Base-by-base conservation (phyloP, 2,113 vertebrate species). In the Phaetusa simplex region DNA sequence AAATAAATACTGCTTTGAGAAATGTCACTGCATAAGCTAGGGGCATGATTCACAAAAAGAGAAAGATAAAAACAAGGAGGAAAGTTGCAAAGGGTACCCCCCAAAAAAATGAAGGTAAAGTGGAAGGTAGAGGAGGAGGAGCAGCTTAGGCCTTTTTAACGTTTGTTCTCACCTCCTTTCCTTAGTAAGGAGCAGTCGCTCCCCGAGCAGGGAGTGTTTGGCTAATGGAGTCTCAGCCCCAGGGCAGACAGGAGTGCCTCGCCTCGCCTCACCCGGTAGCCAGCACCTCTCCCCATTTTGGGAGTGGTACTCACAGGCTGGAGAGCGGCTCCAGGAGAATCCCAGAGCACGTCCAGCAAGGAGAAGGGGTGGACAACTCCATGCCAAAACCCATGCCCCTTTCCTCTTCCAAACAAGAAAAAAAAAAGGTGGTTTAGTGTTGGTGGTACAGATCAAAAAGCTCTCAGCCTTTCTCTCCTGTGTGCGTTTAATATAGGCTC, bases 161-260 rank as follows among this genome's bases (percentile, higher is more conserved):
- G 45, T 62, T 88, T 81, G 29, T 77, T 74, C 93, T 86, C 5
- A 1, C 50, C 82, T 95, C 6, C 78, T 96, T 59, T 85, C 42
- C 55, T 87, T 93, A 55, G 26, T 84, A 62, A 74, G 40, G 59
- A 86, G 62, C 61, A 66, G 55, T 82, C 21, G 0, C 43, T 95
- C 38, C 74, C 59, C 58, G 36, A 74, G 59, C 74, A 91, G 89
- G 95, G 96, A 87, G 91, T 96, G 95, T 96, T 96, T 91, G 87
- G 61, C 65, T 94, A 67, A 91, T 95, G 88, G 78, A 96, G 83
- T 76, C 93, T 95, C 59, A 92, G 86, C 97, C 93, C 42, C 27
- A 3, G 88, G 95, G 83, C 91, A 94, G 93, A 88, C 34, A 92
- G 95, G 82, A 97, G 91, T 94, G 94, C 82, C 95, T 95, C 71